phyloP scores from a whole-genome alignment of 2,888 invertebrate species.

The Brachyptera risi region DNA sequence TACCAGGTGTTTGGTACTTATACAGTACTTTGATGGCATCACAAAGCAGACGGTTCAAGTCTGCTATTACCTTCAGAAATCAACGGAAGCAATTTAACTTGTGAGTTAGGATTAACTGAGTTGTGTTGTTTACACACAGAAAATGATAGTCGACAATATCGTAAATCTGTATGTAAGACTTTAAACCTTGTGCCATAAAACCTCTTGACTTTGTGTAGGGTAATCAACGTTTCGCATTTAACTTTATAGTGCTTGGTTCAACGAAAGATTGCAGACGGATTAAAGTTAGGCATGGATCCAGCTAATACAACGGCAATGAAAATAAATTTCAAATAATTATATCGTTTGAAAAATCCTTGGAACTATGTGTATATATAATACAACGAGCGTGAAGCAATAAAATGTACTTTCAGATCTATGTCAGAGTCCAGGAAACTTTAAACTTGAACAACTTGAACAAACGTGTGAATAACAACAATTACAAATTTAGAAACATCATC shows the following conservation, averaged over 20 bases:
- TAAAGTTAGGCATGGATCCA: background rate
- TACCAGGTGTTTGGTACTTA: too few relatives aligned
- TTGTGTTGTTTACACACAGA: background rate
- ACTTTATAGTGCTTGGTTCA: background rate
- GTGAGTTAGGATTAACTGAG: background rate
- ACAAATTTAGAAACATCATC: too few relatives aligned
- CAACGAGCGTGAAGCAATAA: background rate
- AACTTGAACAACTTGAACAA: too few relatives aligned
- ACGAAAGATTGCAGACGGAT: background rate
- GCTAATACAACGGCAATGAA: background rate
- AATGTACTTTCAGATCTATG: too few relatives aligned
- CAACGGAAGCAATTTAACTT: background rate
- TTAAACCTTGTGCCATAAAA: slow-evolving; percentile 3
- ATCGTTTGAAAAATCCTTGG: background rate
- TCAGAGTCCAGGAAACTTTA: too few relatives aligned
- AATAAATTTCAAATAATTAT: background rate
- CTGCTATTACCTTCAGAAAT: background rate
- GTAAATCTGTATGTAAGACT: slow-evolving; percentile 7
- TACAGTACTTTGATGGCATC: background rate
- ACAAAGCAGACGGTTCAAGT: too few relatives aligned
- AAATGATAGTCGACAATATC: background rate
- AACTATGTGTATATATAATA: background rate
- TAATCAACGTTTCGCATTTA: slow-evolving; percentile 8
- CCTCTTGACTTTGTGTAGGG: background rate
- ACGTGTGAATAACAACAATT: too few relatives aligned